A percentile compares a stretch with the other conserved stretches of the same genome.
Conservation (phyloP, 2,113 vertebrate species). For the Acrocephalus kingi region DNA sequence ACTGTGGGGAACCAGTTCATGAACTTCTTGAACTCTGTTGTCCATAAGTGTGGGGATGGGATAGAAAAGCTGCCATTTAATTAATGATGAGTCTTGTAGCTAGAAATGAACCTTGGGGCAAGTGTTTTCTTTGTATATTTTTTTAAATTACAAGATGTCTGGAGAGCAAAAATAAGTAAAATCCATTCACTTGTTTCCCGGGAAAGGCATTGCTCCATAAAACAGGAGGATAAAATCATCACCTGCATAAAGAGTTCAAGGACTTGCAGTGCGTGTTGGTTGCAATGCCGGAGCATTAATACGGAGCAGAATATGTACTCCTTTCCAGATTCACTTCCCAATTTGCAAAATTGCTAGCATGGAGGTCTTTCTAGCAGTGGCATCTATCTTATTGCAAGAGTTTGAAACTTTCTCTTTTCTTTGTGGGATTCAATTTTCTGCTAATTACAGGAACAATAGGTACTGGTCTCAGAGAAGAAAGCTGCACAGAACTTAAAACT, state of each 20-base stretch:
- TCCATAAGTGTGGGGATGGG: constrained; percentile 21
- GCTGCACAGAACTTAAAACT: background rate
- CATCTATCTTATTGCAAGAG: background rate
- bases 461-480: background rate
- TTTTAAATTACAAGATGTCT: background rate
- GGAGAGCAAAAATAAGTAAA: background rate
- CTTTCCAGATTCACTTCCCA: background rate
- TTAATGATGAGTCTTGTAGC: background rate
- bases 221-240: background rate
- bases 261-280: background rate
- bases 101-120: background rate
- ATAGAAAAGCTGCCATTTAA: constrained; percentile 48
- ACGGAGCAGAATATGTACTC: background rate
- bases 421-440: background rate
- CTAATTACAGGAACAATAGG: background rate
- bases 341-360: background rate
- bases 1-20: constrained; percentile 78
- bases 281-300: background rate
- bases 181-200: background rate
- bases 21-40: constrained; percentile 77
- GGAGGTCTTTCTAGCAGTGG: background rate
- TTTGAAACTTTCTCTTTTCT: background rate
- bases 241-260: background rate
- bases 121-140: background rate
- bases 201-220: background rate